Base-by-base conservation (phyloP, 92 coral and sea anemone species). In the Micromussa lordhowensis region DNA sequence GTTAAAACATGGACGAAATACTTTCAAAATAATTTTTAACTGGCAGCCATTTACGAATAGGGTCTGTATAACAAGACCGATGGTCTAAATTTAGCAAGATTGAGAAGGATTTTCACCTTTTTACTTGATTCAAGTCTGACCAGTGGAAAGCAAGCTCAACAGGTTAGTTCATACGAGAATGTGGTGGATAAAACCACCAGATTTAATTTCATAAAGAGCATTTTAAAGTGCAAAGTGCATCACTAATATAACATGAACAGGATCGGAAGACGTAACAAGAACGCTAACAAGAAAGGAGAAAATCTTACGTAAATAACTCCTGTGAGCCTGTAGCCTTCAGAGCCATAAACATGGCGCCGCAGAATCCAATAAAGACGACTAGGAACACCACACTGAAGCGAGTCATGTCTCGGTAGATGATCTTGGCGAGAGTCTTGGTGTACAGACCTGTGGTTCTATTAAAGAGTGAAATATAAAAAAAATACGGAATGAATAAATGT, bases 381-480 rank as follows among this genome's bases (percentile, higher is more conserved):
- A 83, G 77, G 64, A 96, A 96, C 75, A 96, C 95, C 54, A 90
- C 90, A 80, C 94, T 75, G 75, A 96, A 95, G 29, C 98, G 95
- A 63, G 80, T 90, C 34, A 95, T 88, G 74, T 96, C 99, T 7
- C 96, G 97, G 81, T 96, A 96, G 51, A 93, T 92, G 16, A 96
- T 94, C 91, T 96, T 96, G 61, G 99, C 99, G 15, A 96, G 91
- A 12, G 99, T 96, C 91, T 95, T 96, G 59, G 99, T 95, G 91
- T 96, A 96, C 31, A 96, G 83, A 38, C 99, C 99, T 26, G 98
- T 93, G 8, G 98, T 95, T 82, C 99, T 96, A n/a, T n/a, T n/a
- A n/a, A 36, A 49, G 70, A 49, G 13, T 44, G 0, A 44, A 44
- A 44, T 0, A 44, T 44, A 28, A 59, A 78, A 44, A 59, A 77